Conservation (phyloP, 2,888 invertebrate genomes). For the Drosophila diplacantha region DNA sequence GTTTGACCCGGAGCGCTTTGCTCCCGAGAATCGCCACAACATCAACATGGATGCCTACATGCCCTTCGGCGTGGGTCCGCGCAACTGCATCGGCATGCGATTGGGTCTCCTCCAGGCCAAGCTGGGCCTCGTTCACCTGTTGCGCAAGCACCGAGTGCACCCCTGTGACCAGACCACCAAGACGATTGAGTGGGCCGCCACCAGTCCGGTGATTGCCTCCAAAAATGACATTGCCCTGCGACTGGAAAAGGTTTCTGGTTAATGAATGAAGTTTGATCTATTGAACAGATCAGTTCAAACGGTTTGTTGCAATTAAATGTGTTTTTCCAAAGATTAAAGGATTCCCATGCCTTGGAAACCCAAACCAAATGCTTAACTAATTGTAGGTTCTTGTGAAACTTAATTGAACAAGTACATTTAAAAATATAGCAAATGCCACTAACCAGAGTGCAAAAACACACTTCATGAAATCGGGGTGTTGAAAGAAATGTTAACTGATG, state of each 20-base stretch:
- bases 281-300: background rate
- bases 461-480: too few relatives aligned
- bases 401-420: too few relatives aligned
- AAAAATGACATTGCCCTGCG: conserved; percentile 42
- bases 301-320: background rate
- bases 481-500: too few relatives aligned
- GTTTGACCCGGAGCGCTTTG: conserved; percentile 69
- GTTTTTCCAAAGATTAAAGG: conserved; percentile 1
- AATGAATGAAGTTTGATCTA: background rate
- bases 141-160: conserved; percentile 60
- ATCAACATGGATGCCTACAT: conserved; percentile 63
- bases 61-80: conserved; percentile 70
- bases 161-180: conserved; percentile 47
- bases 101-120: conserved; percentile 66
- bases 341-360: background rate
- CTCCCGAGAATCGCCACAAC: conserved; percentile 53
- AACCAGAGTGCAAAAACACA: too few relatives aligned
- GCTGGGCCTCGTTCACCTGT: conserved; percentile 64
- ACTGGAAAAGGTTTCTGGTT: conserved; percentile 27
- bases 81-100: conserved; percentile 72
- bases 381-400: background rate
- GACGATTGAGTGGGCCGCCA: conserved; percentile 44
- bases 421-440: too few relatives aligned
- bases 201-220: conserved; percentile 17
- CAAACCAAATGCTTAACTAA: background rate